Conservation (phyloP, 2,113 vertebrate species). For the Symphodus melops region DNA sequence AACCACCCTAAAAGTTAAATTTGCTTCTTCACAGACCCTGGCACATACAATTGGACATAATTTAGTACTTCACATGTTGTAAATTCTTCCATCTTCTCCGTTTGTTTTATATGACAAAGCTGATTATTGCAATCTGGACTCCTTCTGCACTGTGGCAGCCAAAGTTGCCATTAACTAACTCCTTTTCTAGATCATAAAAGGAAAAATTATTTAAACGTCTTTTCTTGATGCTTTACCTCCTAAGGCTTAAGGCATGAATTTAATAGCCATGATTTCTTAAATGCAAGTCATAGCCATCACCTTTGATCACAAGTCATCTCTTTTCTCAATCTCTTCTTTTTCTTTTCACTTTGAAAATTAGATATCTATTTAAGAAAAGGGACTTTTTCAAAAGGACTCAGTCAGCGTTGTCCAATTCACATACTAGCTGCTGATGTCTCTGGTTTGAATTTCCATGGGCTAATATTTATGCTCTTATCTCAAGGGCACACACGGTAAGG, state of each 20-base stretch:
- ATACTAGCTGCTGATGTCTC: background rate
- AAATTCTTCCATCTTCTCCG: too few species aligned
- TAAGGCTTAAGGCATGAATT: too few species aligned
- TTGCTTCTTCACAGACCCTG: too few species aligned
- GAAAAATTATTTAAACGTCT: background rate
- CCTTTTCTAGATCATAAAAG: background rate
- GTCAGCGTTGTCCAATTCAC: background rate
- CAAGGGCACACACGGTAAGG: slow-evolving; percentile 35
- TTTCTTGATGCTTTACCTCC: background rate
- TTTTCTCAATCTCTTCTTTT: background rate
- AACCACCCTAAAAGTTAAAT: too few species aligned
- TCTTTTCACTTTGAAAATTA: background rate
- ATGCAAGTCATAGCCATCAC: background rate
- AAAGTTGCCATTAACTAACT: background rate
- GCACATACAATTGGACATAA: too few species aligned
- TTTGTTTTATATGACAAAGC: background rate
- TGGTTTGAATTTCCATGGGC: background rate
- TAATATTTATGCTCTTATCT: slow-evolving; percentile 40
- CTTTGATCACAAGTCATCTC: background rate
- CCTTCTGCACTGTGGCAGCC: background rate
- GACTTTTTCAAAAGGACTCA: too few species aligned
- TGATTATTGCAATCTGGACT: background rate
- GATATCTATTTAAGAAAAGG: too few species aligned
- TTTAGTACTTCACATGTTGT: too few species aligned
- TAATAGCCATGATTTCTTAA: background rate